These are phyloP conservation scores for Neosilurus mollespiculum DNA, from an alignment of 2,797 vertebrate species.

Conservation along the genomic window DNA sequence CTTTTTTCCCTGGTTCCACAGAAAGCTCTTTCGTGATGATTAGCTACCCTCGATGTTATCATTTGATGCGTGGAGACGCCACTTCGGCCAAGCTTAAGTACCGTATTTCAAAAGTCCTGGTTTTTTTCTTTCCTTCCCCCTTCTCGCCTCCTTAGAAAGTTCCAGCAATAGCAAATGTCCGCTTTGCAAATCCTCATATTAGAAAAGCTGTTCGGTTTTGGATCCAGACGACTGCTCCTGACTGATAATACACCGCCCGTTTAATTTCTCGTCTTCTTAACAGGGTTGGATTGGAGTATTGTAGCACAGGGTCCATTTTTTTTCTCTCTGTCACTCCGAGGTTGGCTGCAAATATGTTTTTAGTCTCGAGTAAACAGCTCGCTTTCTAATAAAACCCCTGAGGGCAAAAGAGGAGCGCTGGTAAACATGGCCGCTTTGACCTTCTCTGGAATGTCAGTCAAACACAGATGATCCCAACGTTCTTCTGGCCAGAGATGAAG, in stretches of 20 bases:
- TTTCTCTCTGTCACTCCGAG: slow-evolving; percentile 35
- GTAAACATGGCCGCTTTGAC: slow-evolving; percentile 18
- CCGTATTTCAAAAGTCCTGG: slow-evolving; percentile 49
- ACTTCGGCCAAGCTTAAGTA: slow-evolving; percentile 50
- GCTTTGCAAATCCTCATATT: background rate
- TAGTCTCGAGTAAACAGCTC: slow-evolving; percentile 23
- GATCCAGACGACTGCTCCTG: slow-evolving; percentile 68
- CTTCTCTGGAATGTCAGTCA: background rate
- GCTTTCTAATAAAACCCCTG: background rate
- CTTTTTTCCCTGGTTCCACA: slow-evolving; percentile 47
- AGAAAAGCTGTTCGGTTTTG: slow-evolving; percentile 58
- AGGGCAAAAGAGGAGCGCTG: background rate
- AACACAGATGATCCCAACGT: background rate
- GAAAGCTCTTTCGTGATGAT: slow-evolving; percentile 54
- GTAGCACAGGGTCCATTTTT: slow-evolving; percentile 51
- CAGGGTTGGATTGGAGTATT: slow-evolving; percentile 68
- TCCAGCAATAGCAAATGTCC: background rate
- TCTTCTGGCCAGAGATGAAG: background rate
- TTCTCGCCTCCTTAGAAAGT: background rate
- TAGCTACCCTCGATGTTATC: slow-evolving; percentile 66
- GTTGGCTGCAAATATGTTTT: slow-evolving; percentile 50
- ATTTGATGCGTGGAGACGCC: slow-evolving; percentile 70
- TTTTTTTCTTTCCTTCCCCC: background rate
- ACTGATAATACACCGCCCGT: slow-evolving; percentile 71
- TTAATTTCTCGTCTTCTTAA: slow-evolving; percentile 74